Evolutionary conservation across 2,797 vertebrate species (phyloP).

Genomic region (Galagoides demidoff): DNA sequence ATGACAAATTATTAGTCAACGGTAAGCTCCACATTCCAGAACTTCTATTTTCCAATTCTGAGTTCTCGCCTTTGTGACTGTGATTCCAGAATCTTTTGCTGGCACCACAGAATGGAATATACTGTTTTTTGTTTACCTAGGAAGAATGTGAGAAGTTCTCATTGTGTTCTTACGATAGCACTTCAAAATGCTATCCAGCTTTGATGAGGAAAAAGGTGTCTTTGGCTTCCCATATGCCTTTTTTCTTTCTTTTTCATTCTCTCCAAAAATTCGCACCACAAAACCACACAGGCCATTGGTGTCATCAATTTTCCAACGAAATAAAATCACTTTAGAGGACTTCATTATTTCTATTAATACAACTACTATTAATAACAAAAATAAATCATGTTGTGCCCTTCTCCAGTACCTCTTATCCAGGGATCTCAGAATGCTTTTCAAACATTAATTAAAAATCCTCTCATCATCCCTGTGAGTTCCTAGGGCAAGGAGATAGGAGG

Average conservation of each 20-base stretch:
- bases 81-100: neutral
- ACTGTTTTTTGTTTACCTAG: constrained; percentile 22
- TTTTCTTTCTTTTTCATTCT: neutral
- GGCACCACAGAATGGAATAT: neutral
- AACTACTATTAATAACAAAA: constrained; percentile 69
- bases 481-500: constrained; percentile 58
- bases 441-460: constrained; percentile 82
- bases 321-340: constrained; percentile 47
- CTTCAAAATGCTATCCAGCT: neutral
- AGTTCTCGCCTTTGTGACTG: neutral
- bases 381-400: constrained; percentile 58
- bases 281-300: neutral
- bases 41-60: neutral
- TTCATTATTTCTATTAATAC: constrained; percentile 69
- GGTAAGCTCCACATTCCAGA: neutral
- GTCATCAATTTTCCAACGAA: neutral
- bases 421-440: constrained; percentile 73
- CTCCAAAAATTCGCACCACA: constrained; percentile 29
- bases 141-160: neutral
- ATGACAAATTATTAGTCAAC: neutral
- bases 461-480: constrained; percentile 68
- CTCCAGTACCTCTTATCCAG: constrained; percentile 63
- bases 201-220: neutral
- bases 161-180: neutral
- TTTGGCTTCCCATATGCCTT: neutral